Base-by-base conservation (phyloP, 1,140 invertebrate species). In the Brachionus asplanchnoidis region DNA sequence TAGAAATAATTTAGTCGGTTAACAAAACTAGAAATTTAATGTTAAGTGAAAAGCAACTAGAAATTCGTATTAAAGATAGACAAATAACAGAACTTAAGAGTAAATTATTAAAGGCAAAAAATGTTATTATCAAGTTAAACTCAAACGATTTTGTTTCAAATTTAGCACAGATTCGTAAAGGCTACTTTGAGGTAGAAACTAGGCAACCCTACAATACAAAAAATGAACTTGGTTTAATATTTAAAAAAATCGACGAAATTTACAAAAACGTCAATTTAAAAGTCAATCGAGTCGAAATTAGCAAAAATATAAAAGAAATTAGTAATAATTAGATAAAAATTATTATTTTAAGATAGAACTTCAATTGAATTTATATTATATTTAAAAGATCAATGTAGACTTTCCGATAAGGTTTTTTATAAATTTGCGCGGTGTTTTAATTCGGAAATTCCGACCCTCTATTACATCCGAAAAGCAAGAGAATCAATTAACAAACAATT, bases 181-280 rank as follows among this genome's bases (percentile, higher is more conserved):
- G 23, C 14, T 68, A 32, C 28, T 68, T 68, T 68, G 66, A 68
- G 32, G 23, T 32, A n/a, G 28, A 32, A 32, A 28, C 66, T n/a
- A 68, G 66, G 28, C 66, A 32, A 32, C 3, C 12, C 32, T 68
- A n/a, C 14, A 32, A 32, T 32, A 68, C 36, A 28, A 68, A 68
- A 68, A 68, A 68, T n/a, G 66, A 68, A 32, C 66, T 68, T 32
- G 12, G 32, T n/a, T 32, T 68, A n/a, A 68, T 68, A n/a, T 68
- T 68, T 68, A 32, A 68, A 28, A 68, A 68, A 68, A 32, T 68
- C 32, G 28, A 68, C 32, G 23, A 28, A 32, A 28, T 68, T 32
- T 7, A 28, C 28, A 68, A n/a, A n/a, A n/a, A n/a, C n/a, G n/a
- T n/a, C n/a, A n/a, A n/a, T n/a, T n/a, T n/a, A n/a, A n/a, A n/a